phyloP scores from a whole-genome alignment of 64 coral and sea anemone species.

The Dendrophyllia cribrosa region DNA sequence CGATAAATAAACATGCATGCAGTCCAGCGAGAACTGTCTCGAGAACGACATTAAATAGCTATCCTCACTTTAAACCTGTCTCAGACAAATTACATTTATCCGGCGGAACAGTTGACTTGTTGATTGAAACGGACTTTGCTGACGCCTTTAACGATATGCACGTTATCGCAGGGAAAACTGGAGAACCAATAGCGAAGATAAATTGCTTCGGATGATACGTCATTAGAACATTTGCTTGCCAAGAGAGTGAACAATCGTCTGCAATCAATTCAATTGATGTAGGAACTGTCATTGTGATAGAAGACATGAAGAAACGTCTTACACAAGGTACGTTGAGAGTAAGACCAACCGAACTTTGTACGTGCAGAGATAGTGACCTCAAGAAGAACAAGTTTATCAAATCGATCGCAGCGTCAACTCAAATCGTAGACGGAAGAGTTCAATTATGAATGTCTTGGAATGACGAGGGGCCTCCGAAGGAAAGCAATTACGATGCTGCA shows the following conservation, averaged over 20 bases:
- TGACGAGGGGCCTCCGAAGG: conserved; percentile 23
- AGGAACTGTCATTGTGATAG: conserved; percentile 1
- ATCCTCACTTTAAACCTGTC: conserved; percentile 42
- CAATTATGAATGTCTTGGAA: conserved; percentile 54
- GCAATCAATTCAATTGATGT: conserved; percentile 57
- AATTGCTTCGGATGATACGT: too few species aligned
- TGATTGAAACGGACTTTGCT: conserved; percentile 56
- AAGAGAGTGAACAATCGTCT: too few species aligned
- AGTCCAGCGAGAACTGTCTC: conserved; percentile 65
- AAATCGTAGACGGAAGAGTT: conserved; percentile 27
- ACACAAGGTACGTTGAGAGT: conserved; percentile 38
- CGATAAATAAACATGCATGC: conserved; percentile 36
- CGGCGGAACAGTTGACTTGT: conserved; percentile 50
- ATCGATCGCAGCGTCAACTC: too few species aligned
- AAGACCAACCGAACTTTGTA: conserved; percentile 64
- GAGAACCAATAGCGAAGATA: too few species aligned
- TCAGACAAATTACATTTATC: conserved; percentile 52
- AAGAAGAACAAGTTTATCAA: too few species aligned
- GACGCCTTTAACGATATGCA: conserved; percentile 65
- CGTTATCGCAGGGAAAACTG: conserved; percentile 14
- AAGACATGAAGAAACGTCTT: conserved; percentile 59
- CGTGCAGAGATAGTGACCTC: conserved; percentile 30
- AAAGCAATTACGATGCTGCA: conserved; percentile 52
- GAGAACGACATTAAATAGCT: conserved; percentile 42
- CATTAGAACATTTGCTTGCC: too few species aligned